Percentiles rank a stretch among this genome's conserved stretches.
Conservation (phyloP, 2,113 vertebrate genomes). For the Alligator sinensis region DNA sequence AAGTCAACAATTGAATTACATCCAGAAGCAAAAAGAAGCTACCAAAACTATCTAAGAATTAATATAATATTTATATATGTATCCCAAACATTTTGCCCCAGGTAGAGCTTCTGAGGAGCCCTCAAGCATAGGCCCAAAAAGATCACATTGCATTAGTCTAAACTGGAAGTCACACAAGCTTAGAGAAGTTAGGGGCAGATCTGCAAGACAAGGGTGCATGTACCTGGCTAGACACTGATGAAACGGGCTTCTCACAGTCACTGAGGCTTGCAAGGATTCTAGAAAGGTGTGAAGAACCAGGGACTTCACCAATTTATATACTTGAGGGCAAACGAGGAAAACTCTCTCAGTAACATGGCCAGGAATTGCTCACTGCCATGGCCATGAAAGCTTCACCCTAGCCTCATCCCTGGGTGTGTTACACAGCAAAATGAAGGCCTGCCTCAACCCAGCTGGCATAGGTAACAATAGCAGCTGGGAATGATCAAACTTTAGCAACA, state of each 20-base stretch:
- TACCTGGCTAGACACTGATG: neutral
- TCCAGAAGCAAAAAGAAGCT: neutral
- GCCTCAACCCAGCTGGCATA: too few species aligned
- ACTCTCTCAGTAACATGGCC: neutral
- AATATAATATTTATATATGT: neutral
- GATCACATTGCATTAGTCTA: neutral
- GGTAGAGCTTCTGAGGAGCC: neutral
- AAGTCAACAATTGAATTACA: neutral
- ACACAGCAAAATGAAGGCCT: too few species aligned
- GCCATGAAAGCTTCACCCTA: neutral
- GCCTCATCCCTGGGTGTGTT: too few species aligned
- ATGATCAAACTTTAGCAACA: too few species aligned
- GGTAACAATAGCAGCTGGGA: too few species aligned
- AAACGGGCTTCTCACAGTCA: neutral
- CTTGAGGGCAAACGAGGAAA: neutral
- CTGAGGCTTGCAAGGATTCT: neutral
- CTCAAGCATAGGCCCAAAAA: neutral
- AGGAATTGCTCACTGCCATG: neutral
- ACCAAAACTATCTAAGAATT: neutral
- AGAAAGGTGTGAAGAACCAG: neutral
- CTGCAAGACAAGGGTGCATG: neutral
- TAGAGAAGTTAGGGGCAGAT: neutral
- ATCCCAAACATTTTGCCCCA: neutral
- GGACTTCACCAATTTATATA: neutral
- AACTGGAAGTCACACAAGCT: neutral